Evolutionary conservation across 2,113 vertebrate species (phyloP).

Genomic region (Tamias sibiricus): DNA sequence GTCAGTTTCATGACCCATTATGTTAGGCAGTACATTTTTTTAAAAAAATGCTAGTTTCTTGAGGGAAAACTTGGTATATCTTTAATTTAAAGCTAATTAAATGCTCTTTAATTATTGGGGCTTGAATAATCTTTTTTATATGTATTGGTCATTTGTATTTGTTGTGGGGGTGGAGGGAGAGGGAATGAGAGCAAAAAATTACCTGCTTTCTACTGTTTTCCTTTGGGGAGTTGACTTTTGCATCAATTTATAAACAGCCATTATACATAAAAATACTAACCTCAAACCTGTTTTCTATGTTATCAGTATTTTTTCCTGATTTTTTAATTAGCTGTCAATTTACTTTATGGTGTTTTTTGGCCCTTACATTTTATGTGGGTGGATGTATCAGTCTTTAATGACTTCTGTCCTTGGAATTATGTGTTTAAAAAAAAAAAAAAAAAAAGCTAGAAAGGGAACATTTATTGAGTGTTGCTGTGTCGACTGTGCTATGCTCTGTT

Average conservation of each 20-base stretch:
- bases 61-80: not conserved
- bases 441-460: not conserved
- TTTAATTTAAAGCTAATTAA: not conserved
- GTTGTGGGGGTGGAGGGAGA: not conserved
- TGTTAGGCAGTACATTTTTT: not conserved
- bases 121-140: not conserved
- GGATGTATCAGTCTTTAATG: not conserved
- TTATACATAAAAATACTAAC: conserved; percentile 18
- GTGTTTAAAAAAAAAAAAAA: not conserved
- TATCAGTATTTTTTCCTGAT: not conserved
- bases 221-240: not conserved
- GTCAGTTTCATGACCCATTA: not conserved
- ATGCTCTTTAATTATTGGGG: not conserved
- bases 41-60: not conserved
- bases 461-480: not conserved
- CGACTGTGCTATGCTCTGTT: not conserved
- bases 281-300: not conserved
- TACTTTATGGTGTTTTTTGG: not conserved
- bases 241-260: not conserved
- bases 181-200: not conserved
- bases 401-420: not conserved
- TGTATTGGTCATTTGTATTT: conserved; percentile 26
- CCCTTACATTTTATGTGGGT: not conserved
- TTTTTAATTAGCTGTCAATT: not conserved
- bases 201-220: not conserved